These are phyloP conservation scores for Drosophila ohnishii DNA, from an alignment of 1,140 invertebrate species.

Conservation along the genomic window DNA sequence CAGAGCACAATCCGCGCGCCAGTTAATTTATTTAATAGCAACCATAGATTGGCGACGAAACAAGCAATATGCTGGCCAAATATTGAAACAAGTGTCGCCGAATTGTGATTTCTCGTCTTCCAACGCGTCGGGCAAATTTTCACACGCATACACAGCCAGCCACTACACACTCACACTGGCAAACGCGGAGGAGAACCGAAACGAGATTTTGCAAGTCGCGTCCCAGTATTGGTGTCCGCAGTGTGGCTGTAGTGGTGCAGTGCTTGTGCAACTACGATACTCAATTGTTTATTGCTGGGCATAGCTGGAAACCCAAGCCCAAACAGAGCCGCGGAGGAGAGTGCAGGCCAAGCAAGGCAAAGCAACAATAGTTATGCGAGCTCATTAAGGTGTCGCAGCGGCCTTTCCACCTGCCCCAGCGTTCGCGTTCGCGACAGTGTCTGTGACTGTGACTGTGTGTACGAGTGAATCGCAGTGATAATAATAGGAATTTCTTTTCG, in stretches of 20 bases:
- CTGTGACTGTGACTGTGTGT: neutral
- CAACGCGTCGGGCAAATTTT: slow-evolving; percentile 39
- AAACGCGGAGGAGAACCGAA: slow-evolving; percentile 37
- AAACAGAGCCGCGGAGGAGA: slow-evolving; percentile 11
- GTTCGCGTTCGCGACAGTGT: neutral
- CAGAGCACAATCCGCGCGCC: neutral
- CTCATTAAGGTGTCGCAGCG: slow-evolving; percentile 40
- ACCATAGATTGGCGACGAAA: slow-evolving; percentile 35
- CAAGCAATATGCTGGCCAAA: slow-evolving; percentile 21
- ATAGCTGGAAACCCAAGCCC: slow-evolving; percentile 17
- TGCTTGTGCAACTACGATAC: slow-evolving; percentile 48
- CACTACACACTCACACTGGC: slow-evolving; percentile 8
- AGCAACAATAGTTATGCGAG: slow-evolving; percentile 30
- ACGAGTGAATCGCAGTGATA: slow-evolving; percentile 28
- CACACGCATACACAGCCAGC: slow-evolving; percentile 38
- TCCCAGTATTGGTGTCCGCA: slow-evolving; percentile 28
- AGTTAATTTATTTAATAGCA: slow-evolving; percentile 29
- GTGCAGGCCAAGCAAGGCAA: slow-evolving; percentile 5
- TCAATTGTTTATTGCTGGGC: slow-evolving; percentile 55
- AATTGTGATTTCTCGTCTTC: slow-evolving; percentile 49
- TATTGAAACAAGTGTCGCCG: slow-evolving; percentile 67
- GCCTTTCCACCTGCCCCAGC: slow-evolving; percentile 51
- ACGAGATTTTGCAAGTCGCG: slow-evolving; percentile 70
- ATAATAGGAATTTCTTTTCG: slow-evolving; percentile 61
- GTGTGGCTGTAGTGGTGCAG: slow-evolving; percentile 29